Base-by-base conservation (phyloP, 1,140 invertebrate species). In the Tribolium castaneum region DNA sequence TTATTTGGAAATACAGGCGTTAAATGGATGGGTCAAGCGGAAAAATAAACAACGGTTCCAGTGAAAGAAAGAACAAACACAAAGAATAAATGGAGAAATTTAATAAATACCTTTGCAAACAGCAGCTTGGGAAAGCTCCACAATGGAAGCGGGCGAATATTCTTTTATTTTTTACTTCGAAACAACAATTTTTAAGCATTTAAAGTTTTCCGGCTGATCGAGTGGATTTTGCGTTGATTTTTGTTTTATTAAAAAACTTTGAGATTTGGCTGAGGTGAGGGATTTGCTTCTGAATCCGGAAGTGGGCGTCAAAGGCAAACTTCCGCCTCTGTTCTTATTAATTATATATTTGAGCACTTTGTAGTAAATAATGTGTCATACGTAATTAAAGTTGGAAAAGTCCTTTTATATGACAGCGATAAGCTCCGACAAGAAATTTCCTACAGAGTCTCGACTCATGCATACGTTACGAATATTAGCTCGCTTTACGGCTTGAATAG, bases 41-140 rank as follows among this genome's bases (percentile, higher is more conserved):
- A 77, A 77, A 77, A 59, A 71, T 71, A 77, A 77, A 77, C 76
- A 77, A 56, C 49, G 76, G 76, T 52, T 56, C 34, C 76, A 77
- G 30, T 50, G 56, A 35, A 56, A 70, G 76, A 70, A 70, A 77
- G 66, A 77, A 70, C 66, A 77, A 77, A 77, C 66, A 70, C 12
- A 45, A 35, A 77, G 66, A 77, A 77, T 70, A 77, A 77, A 77
- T 70, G 76, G 51, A 77, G 76, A 77, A 71, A 77, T 77, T 77
- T 77, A 77, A 77, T 77, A 77, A 77, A 77, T 77, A 52, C 51
- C 76, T 76, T 76, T 77, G 70, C 54, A 77, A 77, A 77, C 76
- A 77, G 62, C 50, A 30, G 51, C 25, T 45, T 50, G 75, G 59
- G 30, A n/a, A 66, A 35, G 59, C 59, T 39, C 14, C 39, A 35